Evolutionary conservation across 2,888 invertebrate genomes (phyloP), one percentile per base, ranked within the genome.

Genomic region (Dromius quadrimaculatus): DNA sequence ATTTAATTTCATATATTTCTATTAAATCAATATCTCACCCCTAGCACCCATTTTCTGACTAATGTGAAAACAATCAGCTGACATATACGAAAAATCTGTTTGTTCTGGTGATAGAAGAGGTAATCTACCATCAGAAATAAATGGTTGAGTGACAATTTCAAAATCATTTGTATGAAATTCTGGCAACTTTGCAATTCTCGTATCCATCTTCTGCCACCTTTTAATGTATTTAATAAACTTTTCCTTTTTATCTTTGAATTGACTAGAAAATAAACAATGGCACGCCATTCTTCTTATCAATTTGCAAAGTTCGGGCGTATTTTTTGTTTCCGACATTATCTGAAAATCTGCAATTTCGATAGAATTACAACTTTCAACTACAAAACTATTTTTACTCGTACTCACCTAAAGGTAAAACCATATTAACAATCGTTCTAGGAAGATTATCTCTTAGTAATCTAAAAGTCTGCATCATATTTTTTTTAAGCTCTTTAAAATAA

Each of bases 51-150:
- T 83, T 74, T 85, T 87, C 76, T 89, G 89, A 74, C 87, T 88
- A 3, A 88, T 79, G 76, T 90, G 89, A 74, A 90, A 90, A 77
- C 89, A 89, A 77, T 90, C 90, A 28, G 80, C 78, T 0, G 88
- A 85, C 61, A 88, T 77, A 77, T 83, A 87, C 0, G 83, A 79
- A 38, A 82, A 81, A 78, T 89, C 88, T 0, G 82, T 79, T 0
- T 72, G 72, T 0, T 85, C 86, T 45, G 83, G 77, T 1, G 78
- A 73, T 0, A 71, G 77, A 11, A 71, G 76, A 0, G 87, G 87
- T 59, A 87, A 78, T 3, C 76, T 76, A 0, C 82, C 64, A 54
- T 86, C 79, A 34, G 78, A 77, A 0, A 85, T 78, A 73, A 86
- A 85, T 0, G 86, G 84, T 76, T 88, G 87, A 22, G 82, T 75